Evolutionary conservation across 2,888 invertebrate species (phyloP), one percentile per base, ranked within the genome.

Genomic region (Scaptomyza reducta): DNA sequence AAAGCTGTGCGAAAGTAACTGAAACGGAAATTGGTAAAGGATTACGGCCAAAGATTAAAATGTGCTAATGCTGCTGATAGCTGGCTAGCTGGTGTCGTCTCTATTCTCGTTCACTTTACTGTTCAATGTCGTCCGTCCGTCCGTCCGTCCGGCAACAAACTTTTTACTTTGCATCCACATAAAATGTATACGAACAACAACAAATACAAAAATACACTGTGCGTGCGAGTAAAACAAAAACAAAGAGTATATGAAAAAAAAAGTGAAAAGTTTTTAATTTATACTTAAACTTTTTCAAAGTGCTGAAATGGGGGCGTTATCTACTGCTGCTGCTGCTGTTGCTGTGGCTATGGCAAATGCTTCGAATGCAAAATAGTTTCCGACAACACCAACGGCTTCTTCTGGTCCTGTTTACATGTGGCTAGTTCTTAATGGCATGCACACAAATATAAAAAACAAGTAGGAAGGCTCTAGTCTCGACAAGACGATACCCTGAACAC

Each of bases 221-320:
- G 56, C 60, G 59, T 58, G 58, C 29, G n/a, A 41, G 16, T 49
- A 54, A 29, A 47, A 22, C 49, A 49, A 49, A n/a, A 18, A 14
- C 35, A 35, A 49, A 42, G 18, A 22, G n/a, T 5, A n/a, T n/a
- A 44, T 25, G n/a, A 69, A 70, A 77, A 89, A 87, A 88, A 86
- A 89, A 87, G 82, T 76, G 79, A 87, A 91, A 90, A 90, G 83
- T 91, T 90, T 90, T 88, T 90, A 91, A 91, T 91, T 91, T 90
- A 90, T 91, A 90, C 89, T 88, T 85, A 88, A 90, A 90, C 88
- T 90, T 90, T 87, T 70, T 67, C 77, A 88, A 86, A 88, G 89
- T 89, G 89, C 79, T 89, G 89, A 90, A 84, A 88, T 79, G 75
- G 74, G 77, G 84, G 72, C 69, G 82, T 81, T 87, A 80, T 84